Percentiles rank a stretch among this genome's conserved stretches.
phyloP scores from a whole-genome alignment of 2,888 invertebrate genomes.

The Plebejus argus region DNA sequence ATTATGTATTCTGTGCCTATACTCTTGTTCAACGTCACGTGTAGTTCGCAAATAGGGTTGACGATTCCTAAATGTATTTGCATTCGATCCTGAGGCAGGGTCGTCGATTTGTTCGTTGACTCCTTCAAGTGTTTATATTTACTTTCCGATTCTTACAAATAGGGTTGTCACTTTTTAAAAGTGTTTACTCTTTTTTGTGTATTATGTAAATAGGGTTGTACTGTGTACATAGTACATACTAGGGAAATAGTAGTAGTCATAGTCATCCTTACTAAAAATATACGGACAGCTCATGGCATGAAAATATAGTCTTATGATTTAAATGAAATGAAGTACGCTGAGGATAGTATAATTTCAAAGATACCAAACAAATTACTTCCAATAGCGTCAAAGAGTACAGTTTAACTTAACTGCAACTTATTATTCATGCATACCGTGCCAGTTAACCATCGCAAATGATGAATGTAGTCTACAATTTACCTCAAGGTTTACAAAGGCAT shows the following conservation, averaged over 20 bases:
- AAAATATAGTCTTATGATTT: too few relatives aligned
- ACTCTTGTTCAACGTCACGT: neutral
- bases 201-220: neutral
- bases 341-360: neutral
- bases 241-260: too few relatives aligned
- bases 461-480: conserved; percentile 3
- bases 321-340: too few relatives aligned
- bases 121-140: conserved; percentile 1
- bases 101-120: neutral
- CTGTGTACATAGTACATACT: too few relatives aligned
- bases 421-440: neutral
- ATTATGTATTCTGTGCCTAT: too few relatives aligned
- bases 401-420: neutral
- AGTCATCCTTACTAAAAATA: too few relatives aligned
- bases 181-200: neutral
- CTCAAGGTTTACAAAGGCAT: conserved; percentile 27
- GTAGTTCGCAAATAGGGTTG: neutral
- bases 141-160: neutral
- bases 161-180: neutral
- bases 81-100: neutral
- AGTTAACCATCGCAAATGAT: neutral
- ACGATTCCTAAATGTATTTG: neutral
- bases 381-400: neutral
- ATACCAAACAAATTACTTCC: neutral
- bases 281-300: too few relatives aligned